These are phyloP conservation scores for Thalassaphorura encarpata DNA, from an alignment of 1,140 invertebrate genomes.

Conservation along the genomic window DNA sequence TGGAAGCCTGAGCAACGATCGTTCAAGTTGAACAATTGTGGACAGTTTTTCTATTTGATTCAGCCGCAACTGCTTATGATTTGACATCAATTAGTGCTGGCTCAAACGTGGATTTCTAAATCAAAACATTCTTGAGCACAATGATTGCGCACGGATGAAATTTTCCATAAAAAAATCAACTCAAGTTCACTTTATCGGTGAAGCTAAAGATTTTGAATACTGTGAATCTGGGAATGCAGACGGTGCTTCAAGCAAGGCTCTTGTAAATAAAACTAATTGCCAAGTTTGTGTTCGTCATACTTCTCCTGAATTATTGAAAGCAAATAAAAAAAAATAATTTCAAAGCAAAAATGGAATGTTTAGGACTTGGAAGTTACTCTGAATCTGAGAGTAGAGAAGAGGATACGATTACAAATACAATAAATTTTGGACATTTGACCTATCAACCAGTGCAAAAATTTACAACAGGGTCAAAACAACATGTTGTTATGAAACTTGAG, in stretches of 20 bases:
- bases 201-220: conserved; percentile 24
- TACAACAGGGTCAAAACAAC: too few species aligned
- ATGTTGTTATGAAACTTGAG: too few species aligned
- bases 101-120: conserved; percentile 25
- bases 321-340: too few species aligned
- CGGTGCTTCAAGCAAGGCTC: conserved; percentile 18
- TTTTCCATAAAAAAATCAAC: conserved; percentile 20
- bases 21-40: conserved; percentile 16
- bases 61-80: conserved; percentile 2
- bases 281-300: conserved; percentile 29
- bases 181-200: conserved; percentile 26
- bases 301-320: conserved; percentile 19
- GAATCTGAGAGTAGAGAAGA: too few species aligned
- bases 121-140: conserved; percentile 20
- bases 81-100: conserved; percentile 15
- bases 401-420: too few species aligned
- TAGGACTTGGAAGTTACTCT: too few species aligned
- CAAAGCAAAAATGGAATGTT: too few species aligned
- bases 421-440: too few species aligned
- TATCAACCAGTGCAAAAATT: too few species aligned
- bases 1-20: too few species aligned
- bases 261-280: conserved; percentile 27
- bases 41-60: conserved; percentile 26
- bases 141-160: conserved; percentile 17
- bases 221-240: conserved; percentile 25